Percentiles rank a stretch among this genome's conserved stretches.
These are phyloP conservation scores for Drosophila rhopaloa DNA, from an alignment of 1,140 invertebrate genomes.

Conservation along the genomic window DNA sequence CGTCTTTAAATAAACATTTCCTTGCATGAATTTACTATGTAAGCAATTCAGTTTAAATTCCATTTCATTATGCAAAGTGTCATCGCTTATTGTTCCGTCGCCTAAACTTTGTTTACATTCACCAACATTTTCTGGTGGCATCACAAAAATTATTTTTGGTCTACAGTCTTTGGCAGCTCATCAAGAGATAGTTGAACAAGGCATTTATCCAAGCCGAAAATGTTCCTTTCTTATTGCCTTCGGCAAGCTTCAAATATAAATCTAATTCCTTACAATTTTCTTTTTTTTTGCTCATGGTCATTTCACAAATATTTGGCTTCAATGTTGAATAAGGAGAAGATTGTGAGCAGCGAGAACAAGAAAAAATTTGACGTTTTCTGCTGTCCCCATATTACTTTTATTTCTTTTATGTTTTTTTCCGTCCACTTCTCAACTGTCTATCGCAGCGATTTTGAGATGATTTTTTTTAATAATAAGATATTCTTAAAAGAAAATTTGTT, in stretches of 20 bases:
- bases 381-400: constrained; percentile 6
- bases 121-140: constrained; percentile 29
- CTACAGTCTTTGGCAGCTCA: constrained; percentile 42
- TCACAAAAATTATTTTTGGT: constrained; percentile 28
- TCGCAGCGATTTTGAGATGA: constrained; percentile 5
- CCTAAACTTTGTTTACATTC: constrained; percentile 30
- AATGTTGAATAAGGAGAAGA: constrained; percentile 25
- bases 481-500: not conserved
- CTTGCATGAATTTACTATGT: constrained; percentile 5
- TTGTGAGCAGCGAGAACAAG: constrained; percentile 18
- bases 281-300: constrained; percentile 3
- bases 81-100: constrained; percentile 35
- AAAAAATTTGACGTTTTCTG: constrained; percentile 45
- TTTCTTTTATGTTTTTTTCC: constrained; percentile 6
- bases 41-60: constrained; percentile 15
- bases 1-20: constrained; percentile 13
- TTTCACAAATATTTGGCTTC: constrained; percentile 45
- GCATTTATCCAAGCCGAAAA: constrained; percentile 29
- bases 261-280: constrained; percentile 37
- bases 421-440: not conserved
- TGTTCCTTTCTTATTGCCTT: constrained; percentile 17
- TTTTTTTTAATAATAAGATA: constrained; percentile 4
- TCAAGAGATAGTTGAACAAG: constrained; percentile 44
- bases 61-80: constrained; percentile 49
- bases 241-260: constrained; percentile 35